phyloP scores from a whole-genome alignment of 2,113 vertebrate genomes.

The Petroica traversi region DNA sequence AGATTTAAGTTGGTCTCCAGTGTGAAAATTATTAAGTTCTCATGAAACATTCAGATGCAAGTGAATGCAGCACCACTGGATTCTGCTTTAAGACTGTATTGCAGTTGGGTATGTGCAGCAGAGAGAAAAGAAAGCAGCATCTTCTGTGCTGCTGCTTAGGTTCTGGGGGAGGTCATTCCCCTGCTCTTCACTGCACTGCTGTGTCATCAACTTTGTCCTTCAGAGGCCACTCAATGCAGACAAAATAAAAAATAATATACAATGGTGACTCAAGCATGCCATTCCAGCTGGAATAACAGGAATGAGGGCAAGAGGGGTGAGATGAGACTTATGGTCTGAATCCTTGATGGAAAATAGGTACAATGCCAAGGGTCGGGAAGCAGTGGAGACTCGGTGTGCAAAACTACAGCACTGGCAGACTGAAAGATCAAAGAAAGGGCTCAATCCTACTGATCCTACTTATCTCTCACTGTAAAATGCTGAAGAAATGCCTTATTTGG shows the following conservation, averaged over 20 bases:
- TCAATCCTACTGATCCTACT: not conserved
- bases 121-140: not conserved
- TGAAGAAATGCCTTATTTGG: not conserved
- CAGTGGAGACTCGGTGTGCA: accelerated
- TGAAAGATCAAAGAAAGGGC: not conserved
- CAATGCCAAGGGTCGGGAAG: not conserved
- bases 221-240: not conserved
- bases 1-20: not conserved
- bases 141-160: not conserved
- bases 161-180: not conserved
- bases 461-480: not conserved
- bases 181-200: not conserved
- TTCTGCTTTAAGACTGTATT: not conserved
- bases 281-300: not conserved
- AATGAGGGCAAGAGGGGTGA: not conserved
- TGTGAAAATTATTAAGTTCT: not conserved
- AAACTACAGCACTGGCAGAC: not conserved
- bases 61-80: not conserved
- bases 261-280: not conserved
- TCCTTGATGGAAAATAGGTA: not conserved
- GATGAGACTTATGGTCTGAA: not conserved
- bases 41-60: not conserved
- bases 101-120: not conserved
- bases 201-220: not conserved
- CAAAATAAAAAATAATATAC: not conserved